A percentile compares a stretch with the other conserved stretches of the same genome.
Evolutionary conservation across 2,888 invertebrate genomes (phyloP).

Genomic region (Ischnus inquisitorius): DNA sequence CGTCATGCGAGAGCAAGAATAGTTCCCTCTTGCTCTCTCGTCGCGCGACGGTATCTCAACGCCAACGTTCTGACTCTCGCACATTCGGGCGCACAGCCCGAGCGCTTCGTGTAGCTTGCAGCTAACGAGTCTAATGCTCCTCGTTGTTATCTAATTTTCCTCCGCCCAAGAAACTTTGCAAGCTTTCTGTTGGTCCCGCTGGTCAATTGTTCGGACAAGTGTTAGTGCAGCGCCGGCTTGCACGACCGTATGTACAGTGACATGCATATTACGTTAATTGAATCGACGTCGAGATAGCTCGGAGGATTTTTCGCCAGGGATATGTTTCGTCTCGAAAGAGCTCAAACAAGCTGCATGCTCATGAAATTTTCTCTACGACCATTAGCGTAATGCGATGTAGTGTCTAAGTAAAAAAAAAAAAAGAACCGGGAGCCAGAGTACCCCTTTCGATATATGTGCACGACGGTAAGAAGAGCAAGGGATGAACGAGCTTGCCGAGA

Average conservation of each 20-base stretch:
- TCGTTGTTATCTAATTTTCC: conserved; percentile 51
- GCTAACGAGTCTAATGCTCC: conserved; percentile 52
- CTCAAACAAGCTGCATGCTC: conserved; percentile 27
- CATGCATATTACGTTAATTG: conserved; percentile 2
- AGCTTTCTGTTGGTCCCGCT: conserved; percentile 37
- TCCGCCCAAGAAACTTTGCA: conserved; percentile 24
- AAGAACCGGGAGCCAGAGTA: conserved; percentile 15
- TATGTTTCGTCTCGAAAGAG: conserved; percentile 6
- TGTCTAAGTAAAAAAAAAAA: not conserved
- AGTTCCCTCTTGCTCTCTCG: conserved; percentile 40
- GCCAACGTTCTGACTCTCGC: conserved; percentile 27
- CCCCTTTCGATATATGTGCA: conserved; percentile 8
- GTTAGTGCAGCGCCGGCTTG: conserved; percentile 18
- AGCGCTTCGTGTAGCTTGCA: conserved; percentile 21
- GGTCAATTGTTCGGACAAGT: conserved; percentile 36
- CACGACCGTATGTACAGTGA: not conserved
- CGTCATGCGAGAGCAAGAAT: conserved; percentile 29
- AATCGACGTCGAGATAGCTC: conserved; percentile 20
- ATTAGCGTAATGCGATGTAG: conserved; percentile 35
- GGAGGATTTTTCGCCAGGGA: not conserved
- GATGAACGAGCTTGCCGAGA: conserved; percentile 15
- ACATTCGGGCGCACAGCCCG: not conserved
- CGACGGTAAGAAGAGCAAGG: conserved; percentile 10
- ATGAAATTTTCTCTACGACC: conserved; percentile 24
- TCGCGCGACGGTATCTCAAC: conserved; percentile 25